phyloP scores from a whole-genome alignment of 2,113 vertebrate species.

The Tautogolabrus adspersus region DNA sequence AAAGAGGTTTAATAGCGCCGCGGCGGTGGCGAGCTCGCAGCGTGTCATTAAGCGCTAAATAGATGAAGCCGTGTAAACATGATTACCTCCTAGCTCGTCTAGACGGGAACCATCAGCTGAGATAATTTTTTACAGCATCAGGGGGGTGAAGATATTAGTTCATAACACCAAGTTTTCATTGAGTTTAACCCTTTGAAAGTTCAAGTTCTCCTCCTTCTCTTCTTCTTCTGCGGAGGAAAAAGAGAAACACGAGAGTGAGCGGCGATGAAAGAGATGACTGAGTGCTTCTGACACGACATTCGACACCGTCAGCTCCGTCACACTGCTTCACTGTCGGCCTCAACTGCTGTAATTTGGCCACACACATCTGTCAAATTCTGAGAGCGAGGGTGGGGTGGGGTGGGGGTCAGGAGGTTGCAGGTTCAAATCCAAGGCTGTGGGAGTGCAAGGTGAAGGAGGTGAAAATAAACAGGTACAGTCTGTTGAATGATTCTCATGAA shows the following conservation, averaged over 20 bases:
- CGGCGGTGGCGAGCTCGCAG: conserved; percentile 35
- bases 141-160: background rate
- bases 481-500: too few relatives aligned
- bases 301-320: conserved; percentile 49
- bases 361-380: conserved; percentile 48
- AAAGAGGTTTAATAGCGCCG: conserved; percentile 53
- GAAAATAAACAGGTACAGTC: background rate
- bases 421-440: conserved; percentile 27
- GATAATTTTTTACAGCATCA: background rate
- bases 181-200: conserved; percentile 14
- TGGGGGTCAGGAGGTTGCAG: conserved; percentile 17
- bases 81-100: conserved; percentile 35
- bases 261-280: conserved; percentile 54
- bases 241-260: conserved; percentile 6
- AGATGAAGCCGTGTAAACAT: conserved; percentile 40
- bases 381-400: conserved; percentile 7
- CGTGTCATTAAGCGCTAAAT: conserved; percentile 47
- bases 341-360: conserved; percentile 35
- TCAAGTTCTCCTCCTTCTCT: background rate
- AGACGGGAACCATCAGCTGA: conserved; percentile 35
- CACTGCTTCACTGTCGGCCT: conserved; percentile 31
- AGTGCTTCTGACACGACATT: conserved; percentile 53
- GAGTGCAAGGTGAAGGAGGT: background rate
- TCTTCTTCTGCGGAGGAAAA: background rate
- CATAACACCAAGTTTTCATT: background rate